Evolutionary conservation across 2,888 invertebrate species (phyloP).

Genomic region (Drosophila affinis): DNA sequence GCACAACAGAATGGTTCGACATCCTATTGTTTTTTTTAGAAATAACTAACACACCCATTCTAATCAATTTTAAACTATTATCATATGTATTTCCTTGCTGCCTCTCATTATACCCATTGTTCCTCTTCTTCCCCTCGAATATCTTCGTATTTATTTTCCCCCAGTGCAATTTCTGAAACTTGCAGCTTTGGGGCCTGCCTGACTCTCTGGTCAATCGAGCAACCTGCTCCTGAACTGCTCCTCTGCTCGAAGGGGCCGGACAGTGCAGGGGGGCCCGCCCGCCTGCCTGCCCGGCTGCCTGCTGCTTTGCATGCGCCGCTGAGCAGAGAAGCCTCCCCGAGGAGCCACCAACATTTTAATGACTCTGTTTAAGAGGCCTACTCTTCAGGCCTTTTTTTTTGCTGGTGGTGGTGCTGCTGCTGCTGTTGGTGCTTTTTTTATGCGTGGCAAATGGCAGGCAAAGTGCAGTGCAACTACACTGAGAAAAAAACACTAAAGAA

Average conservation of each 20-base stretch:
- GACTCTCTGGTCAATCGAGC: conserved; percentile 9
- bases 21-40: too few relatives aligned
- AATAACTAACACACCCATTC: too few relatives aligned
- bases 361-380: conserved; percentile 54
- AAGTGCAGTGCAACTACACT: neutral
- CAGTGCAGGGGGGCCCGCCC: neutral
- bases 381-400: conserved; percentile 1
- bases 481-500: neutral
- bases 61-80: too few relatives aligned
- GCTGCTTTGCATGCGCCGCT: conserved; percentile 60
- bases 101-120: too few relatives aligned
- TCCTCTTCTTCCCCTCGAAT: neutral
- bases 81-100: too few relatives aligned
- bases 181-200: neutral
- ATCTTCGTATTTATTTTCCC: neutral
- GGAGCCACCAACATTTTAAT: conserved; percentile 55
- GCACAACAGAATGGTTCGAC: too few relatives aligned
- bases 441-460: conserved; percentile 20
- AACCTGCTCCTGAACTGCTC: conserved; percentile 2
- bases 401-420: neutral
- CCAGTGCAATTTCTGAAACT: neutral
- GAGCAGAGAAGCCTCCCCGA: conserved; percentile 34
- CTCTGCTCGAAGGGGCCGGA: neutral
- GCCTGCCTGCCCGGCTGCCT: neutral
- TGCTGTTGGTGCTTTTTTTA: conserved; percentile 13